Evolutionary conservation across 2,113 vertebrate genomes (phyloP).

Genomic region (Struthidea cinerea): DNA sequence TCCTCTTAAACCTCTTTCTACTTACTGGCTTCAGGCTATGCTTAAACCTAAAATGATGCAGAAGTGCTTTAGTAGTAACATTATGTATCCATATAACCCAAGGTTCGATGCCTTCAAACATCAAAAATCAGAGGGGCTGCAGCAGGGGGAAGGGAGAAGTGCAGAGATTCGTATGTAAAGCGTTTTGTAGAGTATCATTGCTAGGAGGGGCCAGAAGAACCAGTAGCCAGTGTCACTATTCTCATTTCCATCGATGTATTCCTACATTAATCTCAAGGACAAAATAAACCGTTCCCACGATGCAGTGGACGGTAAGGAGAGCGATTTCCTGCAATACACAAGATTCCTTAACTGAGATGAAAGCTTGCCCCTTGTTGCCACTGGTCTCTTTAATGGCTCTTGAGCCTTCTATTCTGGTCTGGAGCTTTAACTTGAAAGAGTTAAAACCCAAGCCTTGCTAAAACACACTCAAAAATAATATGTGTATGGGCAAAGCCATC

Average conservation of each 20-base stretch:
- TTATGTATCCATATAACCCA: neutral
- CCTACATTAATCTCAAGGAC: neutral
- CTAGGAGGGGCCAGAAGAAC: neutral
- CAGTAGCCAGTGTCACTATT: neutral
- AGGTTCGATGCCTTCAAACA: neutral
- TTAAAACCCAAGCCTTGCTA: neutral
- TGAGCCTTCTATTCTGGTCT: no score
- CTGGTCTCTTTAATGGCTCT: neutral
- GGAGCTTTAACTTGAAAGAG: neutral
- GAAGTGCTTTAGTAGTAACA: neutral
- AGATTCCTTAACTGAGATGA: neutral
- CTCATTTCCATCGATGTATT: neutral
- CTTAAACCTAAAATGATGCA: neutral
- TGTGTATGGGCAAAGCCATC: neutral
- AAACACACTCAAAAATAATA: neutral
- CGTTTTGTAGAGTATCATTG: neutral
- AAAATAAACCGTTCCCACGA: neutral
- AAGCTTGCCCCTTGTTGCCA: neutral
- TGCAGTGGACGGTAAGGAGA: neutral
- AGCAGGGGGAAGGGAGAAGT: neutral
- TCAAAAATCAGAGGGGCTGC: neutral
- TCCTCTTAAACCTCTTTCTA: neutral
- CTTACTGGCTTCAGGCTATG: neutral
- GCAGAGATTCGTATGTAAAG: rapidly evolving
- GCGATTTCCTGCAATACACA: neutral